Conservation (phyloP, 2,888 invertebrate genomes). For the Cyrtodaria siliqua region DNA sequence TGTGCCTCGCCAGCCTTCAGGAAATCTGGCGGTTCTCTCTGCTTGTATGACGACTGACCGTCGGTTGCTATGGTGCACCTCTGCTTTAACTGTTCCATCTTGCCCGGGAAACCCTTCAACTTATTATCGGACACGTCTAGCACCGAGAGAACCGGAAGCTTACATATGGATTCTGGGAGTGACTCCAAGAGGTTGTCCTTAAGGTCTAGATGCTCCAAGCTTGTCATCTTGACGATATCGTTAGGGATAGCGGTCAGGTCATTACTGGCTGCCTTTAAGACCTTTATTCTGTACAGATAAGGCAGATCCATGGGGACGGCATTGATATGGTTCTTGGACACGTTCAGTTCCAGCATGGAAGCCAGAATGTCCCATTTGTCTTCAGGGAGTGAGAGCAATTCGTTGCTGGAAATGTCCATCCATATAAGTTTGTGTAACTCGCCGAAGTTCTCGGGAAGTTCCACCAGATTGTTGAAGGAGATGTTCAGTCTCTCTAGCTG, state of each 20-base stretch:
- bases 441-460: constrained; percentile 82
- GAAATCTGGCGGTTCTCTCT: constrained; percentile 77
- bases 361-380: constrained; percentile 91
- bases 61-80: constrained; percentile 67
- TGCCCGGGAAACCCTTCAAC: constrained; percentile 77
- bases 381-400: constrained; percentile 78
- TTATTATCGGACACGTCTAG: constrained; percentile 83
- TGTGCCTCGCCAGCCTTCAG: constrained; percentile 75
- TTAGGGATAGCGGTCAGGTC: constrained; percentile 79
- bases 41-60: constrained; percentile 80
- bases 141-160: constrained; percentile 77
- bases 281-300: constrained; percentile 80
- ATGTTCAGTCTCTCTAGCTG: constrained; percentile 79
- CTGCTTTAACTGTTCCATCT: constrained; percentile 72
- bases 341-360: constrained; percentile 90
- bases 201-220: constrained; percentile 91
- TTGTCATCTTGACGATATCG: constrained; percentile 82
- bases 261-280: constrained; percentile 77
- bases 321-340: constrained; percentile 92
- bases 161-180: constrained; percentile 82
- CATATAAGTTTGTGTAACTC: constrained; percentile 78
- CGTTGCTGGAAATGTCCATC: constrained; percentile 82
- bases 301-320: constrained; percentile 88
- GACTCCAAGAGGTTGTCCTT: constrained; percentile 92
- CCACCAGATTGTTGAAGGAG: constrained; percentile 79